These are phyloP conservation scores for Norana najaformis DNA, from an alignment of 2,888 invertebrate species.

Conservation along the genomic window DNA sequence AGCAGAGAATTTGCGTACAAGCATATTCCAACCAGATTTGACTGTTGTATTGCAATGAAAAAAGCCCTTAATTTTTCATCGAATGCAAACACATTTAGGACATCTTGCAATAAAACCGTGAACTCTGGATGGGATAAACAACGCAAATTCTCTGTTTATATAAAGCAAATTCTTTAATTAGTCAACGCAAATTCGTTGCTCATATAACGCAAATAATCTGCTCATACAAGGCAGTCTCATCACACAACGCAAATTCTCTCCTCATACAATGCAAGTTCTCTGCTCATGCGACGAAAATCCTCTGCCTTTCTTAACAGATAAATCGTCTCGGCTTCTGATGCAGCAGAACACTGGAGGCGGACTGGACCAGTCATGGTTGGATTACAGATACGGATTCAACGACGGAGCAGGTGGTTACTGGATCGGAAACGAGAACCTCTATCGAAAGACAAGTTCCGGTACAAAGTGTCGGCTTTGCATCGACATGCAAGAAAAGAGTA, in stretches of 20 bases:
- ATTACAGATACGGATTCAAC: not conserved
- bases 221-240: no score
- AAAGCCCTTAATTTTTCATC: no score
- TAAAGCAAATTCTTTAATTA: not conserved
- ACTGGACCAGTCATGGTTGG: conserved; percentile 10
- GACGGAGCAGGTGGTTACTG: not conserved
- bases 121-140: no score
- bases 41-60: no score
- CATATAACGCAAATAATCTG: no score
- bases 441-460: not conserved
- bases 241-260: not conserved
- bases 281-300: not conserved
- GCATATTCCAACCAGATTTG: no score
- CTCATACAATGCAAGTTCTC: not conserved
- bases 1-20: no score
- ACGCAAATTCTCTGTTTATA: not conserved
- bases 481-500: not conserved
- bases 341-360: not conserved
- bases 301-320: not conserved
- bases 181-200: not conserved
- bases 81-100: no score
- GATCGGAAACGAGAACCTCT: conserved; percentile 16
- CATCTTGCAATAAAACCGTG: no score
- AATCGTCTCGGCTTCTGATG: not conserved
- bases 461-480: not conserved